A percentile compares a stretch with the other conserved stretches of the same genome.
Evolutionary conservation across 92 coral and sea anemone species (phyloP).

Genomic region (Siderastrea siderea): DNA sequence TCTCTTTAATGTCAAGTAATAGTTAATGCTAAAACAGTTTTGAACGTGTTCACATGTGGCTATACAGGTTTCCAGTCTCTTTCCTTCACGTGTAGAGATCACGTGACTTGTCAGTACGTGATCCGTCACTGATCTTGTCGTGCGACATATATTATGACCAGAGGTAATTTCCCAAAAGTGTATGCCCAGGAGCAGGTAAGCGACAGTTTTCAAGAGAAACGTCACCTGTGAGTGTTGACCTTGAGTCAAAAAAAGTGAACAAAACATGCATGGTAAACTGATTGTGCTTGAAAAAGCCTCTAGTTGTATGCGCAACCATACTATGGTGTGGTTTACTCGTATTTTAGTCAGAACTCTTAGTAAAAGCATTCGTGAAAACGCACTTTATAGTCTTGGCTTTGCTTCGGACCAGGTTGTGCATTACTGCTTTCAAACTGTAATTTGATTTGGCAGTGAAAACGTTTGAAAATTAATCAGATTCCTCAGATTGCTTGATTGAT

Average conservation of each 20-base stretch:
- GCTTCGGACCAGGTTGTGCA: too few relatives aligned
- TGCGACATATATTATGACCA: conserved; percentile 51
- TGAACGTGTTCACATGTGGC: conserved; percentile 62
- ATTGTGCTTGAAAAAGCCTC: too few relatives aligned
- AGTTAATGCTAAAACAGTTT: conserved; percentile 81
- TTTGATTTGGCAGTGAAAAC: too few relatives aligned
- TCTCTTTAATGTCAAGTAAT: conserved; percentile 31
- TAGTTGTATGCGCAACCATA: too few relatives aligned
- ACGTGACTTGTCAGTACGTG: conserved; percentile 71
- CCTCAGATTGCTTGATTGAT: too few relatives aligned
- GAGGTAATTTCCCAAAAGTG: conserved; percentile 28
- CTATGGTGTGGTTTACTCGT: too few relatives aligned
- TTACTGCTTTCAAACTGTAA: too few relatives aligned
- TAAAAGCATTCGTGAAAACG: too few relatives aligned
- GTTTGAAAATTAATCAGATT: too few relatives aligned
- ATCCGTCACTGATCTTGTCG: conserved; percentile 50
- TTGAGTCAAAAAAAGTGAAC: neutral
- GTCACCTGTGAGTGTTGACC: neutral
- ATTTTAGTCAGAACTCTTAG: too few relatives aligned
- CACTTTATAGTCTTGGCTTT: too few relatives aligned
- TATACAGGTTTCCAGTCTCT: conserved; percentile 62
- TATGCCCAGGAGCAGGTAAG: conserved; percentile 17
- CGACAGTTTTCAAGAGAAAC: neutral
- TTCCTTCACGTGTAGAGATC: conserved; percentile 39
- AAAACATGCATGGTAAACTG: too few relatives aligned